Evolutionary conservation across 2,797 vertebrate genomes (phyloP).

Genomic region (Pampus argenteus): DNA sequence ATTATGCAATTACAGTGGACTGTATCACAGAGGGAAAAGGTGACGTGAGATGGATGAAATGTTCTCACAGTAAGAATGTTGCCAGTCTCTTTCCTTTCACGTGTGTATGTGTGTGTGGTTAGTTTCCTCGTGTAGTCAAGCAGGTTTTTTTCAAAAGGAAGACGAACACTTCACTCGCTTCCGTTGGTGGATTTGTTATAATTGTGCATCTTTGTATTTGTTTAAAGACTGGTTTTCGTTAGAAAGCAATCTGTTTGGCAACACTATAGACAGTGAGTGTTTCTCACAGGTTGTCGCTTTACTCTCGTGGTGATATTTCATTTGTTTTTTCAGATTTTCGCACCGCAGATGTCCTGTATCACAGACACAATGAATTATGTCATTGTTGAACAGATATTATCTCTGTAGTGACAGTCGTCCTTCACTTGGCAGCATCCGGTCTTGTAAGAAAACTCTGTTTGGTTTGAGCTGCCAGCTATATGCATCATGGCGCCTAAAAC

Average conservation of each 20-base stretch:
- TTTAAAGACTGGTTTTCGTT: conserved; percentile 34
- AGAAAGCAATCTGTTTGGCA: neutral
- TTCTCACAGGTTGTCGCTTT: conserved; percentile 1
- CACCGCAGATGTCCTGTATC: neutral
- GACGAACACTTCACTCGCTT: conserved; percentile 21
- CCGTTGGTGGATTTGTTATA: neutral
- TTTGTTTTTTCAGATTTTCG: neutral
- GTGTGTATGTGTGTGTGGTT: conserved; percentile 54
- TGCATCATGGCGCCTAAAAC: neutral
- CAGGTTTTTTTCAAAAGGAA: conserved; percentile 51
- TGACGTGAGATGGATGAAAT: conserved; percentile 82
- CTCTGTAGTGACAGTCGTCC: neutral
- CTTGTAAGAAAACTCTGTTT: neutral
- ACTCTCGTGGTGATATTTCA: neutral
- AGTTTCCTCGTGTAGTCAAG: conserved; percentile 52
- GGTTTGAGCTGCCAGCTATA: neutral
- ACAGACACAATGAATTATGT: neutral
- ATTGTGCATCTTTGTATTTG: conserved; percentile 30
- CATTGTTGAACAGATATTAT: neutral
- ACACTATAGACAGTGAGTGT: neutral
- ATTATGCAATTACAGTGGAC: conserved; percentile 78
- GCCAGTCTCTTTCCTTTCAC: conserved; percentile 71
- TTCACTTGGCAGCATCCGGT: neutral
- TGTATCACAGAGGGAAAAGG: conserved; percentile 77
- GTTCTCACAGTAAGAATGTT: conserved; percentile 73